Evolutionary conservation across 2,797 vertebrate genomes (phyloP).

Genomic region (Falco peregrinus): DNA sequence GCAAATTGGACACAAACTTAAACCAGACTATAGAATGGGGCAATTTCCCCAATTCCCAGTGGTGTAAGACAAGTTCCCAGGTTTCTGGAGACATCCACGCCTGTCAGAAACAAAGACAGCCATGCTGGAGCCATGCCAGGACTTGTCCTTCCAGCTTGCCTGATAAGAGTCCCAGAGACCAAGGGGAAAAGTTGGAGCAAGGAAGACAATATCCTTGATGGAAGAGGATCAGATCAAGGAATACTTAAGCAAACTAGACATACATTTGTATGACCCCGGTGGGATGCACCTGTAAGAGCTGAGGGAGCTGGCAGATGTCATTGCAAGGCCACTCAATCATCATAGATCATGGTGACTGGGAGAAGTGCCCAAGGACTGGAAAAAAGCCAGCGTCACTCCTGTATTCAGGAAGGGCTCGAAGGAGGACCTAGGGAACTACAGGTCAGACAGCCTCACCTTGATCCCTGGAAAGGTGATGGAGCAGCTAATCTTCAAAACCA

Average conservation of each 20-base stretch:
- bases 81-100: not conserved
- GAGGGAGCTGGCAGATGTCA: not conserved
- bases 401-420: too few relatives aligned
- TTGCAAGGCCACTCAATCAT: not conserved
- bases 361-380: not conserved
- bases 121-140: not conserved
- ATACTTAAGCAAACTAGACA: not conserved
- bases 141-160: not conserved
- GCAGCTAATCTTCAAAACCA: not conserved
- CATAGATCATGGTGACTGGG: not conserved
- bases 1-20: not conserved
- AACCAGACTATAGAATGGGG: not conserved
- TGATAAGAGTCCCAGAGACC: not conserved
- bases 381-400: not conserved
- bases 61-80: not conserved
- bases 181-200: not conserved
- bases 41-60: not conserved
- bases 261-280: not conserved
- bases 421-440: too few relatives aligned
- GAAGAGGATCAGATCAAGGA: not conserved
- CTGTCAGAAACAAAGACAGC: not conserved
- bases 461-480: not conserved
- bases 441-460: too few relatives aligned
- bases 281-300: not conserved
- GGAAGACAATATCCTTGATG: not conserved